A percentile compares a stretch with the other conserved stretches of the same genome.
Conservation (phyloP, 2,888 invertebrate genomes). For the Trachelus stipa region DNA sequence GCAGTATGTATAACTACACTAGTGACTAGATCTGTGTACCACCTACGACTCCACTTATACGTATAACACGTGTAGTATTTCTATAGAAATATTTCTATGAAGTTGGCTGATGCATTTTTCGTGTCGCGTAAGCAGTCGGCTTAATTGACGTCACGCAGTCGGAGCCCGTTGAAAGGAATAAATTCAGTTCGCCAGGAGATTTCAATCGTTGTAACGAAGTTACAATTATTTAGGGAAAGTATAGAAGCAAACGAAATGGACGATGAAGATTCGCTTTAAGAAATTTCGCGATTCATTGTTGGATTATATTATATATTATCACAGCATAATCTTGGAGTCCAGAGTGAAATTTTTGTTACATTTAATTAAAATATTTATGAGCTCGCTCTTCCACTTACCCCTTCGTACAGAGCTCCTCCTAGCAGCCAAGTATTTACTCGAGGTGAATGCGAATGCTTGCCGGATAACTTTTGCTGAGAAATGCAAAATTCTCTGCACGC, state of each 20-base stretch:
- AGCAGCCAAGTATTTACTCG: not conserved
- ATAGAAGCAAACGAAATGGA: not conserved
- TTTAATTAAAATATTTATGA: constrained; percentile 7
- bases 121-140: not conserved
- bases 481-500: not conserved
- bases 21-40: not conserved
- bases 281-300: not conserved
- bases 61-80: not conserved
- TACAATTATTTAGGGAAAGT: not conserved
- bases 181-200: not conserved
- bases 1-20: not conserved
- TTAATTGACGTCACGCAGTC: not conserved
- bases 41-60: not conserved
- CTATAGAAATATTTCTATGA: not conserved
- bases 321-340: not conserved
- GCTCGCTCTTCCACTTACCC: not conserved
- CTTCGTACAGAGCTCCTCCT: not conserved
- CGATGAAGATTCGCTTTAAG: not conserved
- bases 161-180: not conserved
- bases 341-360: not conserved
- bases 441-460: not conserved
- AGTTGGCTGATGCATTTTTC: not conserved
- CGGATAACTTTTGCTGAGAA: not conserved
- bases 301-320: constrained; percentile 1
- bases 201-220: not conserved